phyloP scores from a whole-genome alignment of 1,140 invertebrate genomes.

The Mizuhopecten yessoensis region DNA sequence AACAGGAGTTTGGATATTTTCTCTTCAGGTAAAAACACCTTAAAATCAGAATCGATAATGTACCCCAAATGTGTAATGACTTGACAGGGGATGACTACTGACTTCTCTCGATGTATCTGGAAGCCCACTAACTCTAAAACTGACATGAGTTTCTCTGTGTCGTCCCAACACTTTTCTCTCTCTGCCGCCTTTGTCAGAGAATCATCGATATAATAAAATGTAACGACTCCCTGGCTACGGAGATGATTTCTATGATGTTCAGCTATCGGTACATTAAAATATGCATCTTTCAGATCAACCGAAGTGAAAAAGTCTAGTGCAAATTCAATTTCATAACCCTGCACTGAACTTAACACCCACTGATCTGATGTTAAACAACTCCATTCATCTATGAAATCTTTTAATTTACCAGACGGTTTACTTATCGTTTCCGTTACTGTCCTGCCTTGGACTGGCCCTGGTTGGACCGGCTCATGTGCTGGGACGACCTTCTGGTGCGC shows the following conservation, averaged over 20 bases:
- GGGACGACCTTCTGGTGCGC: neutral
- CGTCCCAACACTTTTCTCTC: neutral
- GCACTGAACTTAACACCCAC: neutral
- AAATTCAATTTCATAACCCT: neutral
- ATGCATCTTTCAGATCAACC: neutral
- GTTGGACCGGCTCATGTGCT: neutral
- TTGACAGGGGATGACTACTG: neutral
- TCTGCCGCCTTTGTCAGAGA: neutral
- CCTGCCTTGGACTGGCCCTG: neutral
- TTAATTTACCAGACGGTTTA: neutral
- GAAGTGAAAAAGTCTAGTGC: neutral
- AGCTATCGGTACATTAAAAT: neutral
- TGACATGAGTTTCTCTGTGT: neutral
- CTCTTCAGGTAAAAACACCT: constrained; percentile 38
- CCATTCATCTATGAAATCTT: neutral
- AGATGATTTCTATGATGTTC: neutral
- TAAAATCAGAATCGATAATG: constrained; percentile 46
- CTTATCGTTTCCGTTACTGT: neutral
- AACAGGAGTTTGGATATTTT: constrained; percentile 47
- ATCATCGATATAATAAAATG: constrained; percentile 54
- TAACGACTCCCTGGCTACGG: neutral
- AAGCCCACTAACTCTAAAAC: constrained; percentile 32
- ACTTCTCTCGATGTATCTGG: constrained; percentile 49
- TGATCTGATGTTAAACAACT: neutral
- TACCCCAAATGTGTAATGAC: constrained; percentile 49